Percentiles rank a stretch among this genome's conserved stretches.
Conservation (phyloP, 2,888 invertebrate genomes). For the Ceratothoa steindachneri region DNA sequence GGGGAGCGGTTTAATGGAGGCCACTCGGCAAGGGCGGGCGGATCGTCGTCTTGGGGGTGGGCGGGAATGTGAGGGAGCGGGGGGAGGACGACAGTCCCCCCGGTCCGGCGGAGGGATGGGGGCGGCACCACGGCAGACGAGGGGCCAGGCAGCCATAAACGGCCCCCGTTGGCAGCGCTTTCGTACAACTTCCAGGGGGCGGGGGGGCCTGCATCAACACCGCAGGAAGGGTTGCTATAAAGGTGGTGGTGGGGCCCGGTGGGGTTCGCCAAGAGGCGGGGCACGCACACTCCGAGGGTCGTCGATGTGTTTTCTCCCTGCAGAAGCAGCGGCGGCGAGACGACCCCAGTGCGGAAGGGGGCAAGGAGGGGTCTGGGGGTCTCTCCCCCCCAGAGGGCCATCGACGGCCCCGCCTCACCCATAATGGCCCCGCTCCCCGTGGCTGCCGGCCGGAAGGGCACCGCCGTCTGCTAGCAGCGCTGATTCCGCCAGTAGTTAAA, state of each 20-base stretch:
- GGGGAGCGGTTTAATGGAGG: background rate
- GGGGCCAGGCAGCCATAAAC: too few species aligned
- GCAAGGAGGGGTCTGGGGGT: background rate
- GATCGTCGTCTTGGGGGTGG: background rate
- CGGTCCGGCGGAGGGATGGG: background rate
- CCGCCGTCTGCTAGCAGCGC: slow-evolving; percentile 23
- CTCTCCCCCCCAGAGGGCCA: background rate
- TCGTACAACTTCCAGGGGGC: background rate
- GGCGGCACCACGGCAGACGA: too few species aligned
- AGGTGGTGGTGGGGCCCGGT: background rate
- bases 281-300: too few species aligned
- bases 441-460: background rate
- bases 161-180: background rate
- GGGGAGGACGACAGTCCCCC: too few species aligned
- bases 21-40: background rate
- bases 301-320: too few species aligned
- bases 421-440: background rate
- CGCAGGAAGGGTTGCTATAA: background rate
- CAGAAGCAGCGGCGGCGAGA: background rate
- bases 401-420: too few species aligned
- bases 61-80: background rate
- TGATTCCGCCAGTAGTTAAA: slow-evolving; percentile 24
- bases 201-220: too few species aligned
- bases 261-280: too few species aligned
- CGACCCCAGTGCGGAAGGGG: background rate